Evolutionary conservation across 2,113 vertebrate species (phyloP).

Genomic region (Cyanistes caeruleus): DNA sequence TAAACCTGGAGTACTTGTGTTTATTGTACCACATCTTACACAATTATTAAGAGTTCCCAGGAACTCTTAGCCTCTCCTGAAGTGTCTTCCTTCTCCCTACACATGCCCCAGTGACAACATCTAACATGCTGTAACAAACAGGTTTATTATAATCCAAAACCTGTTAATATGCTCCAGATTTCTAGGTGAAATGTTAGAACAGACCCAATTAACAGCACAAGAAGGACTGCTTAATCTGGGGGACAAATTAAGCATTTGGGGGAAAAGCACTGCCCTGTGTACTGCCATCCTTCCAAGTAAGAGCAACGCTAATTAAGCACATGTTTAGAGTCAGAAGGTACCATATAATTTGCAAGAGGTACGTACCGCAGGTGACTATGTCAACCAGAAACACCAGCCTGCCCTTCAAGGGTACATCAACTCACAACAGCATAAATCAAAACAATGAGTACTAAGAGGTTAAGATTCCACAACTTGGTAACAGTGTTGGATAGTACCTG

Average conservation of each 20-base stretch:
- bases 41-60: background rate
- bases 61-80: background rate
- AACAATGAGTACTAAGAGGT: background rate
- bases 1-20: constrained; percentile 4
- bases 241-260: no score
- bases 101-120: background rate
- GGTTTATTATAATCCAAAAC: background rate
- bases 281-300: background rate
- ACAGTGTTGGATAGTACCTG: background rate
- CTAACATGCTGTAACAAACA: background rate
- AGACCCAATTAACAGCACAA: background rate
- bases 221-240: background rate
- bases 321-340: background rate
- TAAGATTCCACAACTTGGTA: background rate
- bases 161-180: background rate
- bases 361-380: fast-evolving
- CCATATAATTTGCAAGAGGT: background rate
- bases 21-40: background rate
- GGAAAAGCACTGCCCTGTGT: background rate
- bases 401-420: background rate
- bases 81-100: background rate
- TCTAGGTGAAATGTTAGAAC: background rate
- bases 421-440: background rate
- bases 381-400: background rate
- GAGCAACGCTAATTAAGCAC: background rate